These are phyloP conservation scores for Tubulanus polymorphus DNA, from an alignment of 2,888 invertebrate species.

Conservation along the genomic window DNA sequence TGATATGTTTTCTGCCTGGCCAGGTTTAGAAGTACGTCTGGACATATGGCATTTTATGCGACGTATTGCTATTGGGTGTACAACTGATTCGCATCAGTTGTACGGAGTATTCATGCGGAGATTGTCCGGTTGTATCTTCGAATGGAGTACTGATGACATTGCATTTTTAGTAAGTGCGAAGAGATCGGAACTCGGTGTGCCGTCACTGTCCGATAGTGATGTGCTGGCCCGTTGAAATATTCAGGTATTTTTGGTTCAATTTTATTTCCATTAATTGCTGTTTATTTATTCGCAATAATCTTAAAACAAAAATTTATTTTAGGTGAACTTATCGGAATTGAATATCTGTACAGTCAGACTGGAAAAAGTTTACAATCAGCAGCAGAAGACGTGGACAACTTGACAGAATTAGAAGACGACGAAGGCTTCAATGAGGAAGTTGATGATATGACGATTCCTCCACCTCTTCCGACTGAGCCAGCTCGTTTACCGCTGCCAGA, in stretches of 20 bases:
- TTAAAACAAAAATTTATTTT: too few relatives aligned
- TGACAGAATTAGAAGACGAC: too few relatives aligned
- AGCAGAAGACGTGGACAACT: neutral
- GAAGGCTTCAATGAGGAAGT: too few relatives aligned
- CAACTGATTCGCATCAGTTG: constrained; percentile 24
- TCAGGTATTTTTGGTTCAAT: too few relatives aligned
- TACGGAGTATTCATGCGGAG: constrained; percentile 23
- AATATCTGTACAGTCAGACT: constrained; percentile 21
- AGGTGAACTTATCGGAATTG: constrained; percentile 22
- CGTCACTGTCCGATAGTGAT: constrained; percentile 20
- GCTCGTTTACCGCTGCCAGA: too few relatives aligned
- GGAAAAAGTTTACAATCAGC: neutral
- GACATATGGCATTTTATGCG: constrained; percentile 31
- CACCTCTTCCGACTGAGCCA: too few relatives aligned
- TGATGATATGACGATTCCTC: too few relatives aligned
- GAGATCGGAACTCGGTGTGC: too few relatives aligned
- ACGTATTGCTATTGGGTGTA: constrained; percentile 15
- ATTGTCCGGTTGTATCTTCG: constrained; percentile 20
- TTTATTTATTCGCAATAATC: too few relatives aligned
- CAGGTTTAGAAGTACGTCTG: constrained; percentile 8
- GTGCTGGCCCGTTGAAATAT: constrained; percentile 16
- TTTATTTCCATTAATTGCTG: too few relatives aligned
- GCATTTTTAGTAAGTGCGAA: too few relatives aligned
- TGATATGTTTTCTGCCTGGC: neutral
- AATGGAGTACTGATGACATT: constrained; percentile 22